A percentile compares a stretch with the other conserved stretches of the same genome.
phyloP scores from a whole-genome alignment of 2,113 vertebrate genomes.

The Rynchops niger region DNA sequence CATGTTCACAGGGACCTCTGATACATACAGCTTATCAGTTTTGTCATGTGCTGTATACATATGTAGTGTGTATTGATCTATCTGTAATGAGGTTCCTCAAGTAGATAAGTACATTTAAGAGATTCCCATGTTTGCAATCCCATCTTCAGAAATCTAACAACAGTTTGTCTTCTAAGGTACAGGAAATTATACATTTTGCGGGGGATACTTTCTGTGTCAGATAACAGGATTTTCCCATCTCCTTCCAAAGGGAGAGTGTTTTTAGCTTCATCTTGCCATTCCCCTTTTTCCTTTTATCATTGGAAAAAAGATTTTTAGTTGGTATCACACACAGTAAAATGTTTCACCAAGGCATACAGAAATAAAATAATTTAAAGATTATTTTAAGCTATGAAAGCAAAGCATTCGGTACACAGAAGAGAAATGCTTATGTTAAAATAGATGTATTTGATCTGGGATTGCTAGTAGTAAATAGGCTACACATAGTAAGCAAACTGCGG shows the following conservation, averaged over 20 bases:
- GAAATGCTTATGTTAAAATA: neutral
- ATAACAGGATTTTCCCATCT: neutral
- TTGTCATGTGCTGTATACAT: fast-evolving
- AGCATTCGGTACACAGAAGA: neutral
- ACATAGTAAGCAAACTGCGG: neutral
- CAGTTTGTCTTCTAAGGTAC: neutral
- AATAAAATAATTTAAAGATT: neutral
- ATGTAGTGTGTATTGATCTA: neutral
- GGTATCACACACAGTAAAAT: neutral
- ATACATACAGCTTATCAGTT: neutral
- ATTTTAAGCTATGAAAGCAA: neutral
- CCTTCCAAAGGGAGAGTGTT: neutral
- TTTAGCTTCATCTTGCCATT: neutral
- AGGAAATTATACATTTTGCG: neutral
- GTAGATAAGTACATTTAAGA: neutral
- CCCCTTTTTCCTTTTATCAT: neutral
- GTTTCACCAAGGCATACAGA: neutral
- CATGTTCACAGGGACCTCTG: neutral
- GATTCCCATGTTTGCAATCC: neutral
- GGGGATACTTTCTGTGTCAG: neutral
- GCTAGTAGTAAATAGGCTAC: neutral
- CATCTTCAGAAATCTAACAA: neutral
- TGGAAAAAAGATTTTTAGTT: neutral
- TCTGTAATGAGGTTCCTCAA: neutral
- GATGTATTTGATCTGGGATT: neutral